These are phyloP conservation scores for Vollenhovia emeryi DNA, from an alignment of 1,140 invertebrate species.

Conservation along the genomic window DNA sequence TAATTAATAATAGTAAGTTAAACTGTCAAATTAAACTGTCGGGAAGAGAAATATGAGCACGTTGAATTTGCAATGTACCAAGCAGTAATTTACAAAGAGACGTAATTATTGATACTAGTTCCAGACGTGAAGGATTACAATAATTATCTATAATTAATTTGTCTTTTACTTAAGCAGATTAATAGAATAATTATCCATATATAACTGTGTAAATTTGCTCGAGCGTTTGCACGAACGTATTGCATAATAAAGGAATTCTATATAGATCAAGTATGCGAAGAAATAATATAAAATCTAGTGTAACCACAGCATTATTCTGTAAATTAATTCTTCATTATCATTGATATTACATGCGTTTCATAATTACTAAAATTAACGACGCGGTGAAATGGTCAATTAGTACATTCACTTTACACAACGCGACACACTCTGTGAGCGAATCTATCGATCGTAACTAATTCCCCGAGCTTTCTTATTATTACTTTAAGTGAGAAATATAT, in stretches of 20 bases:
- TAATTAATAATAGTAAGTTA: not conserved
- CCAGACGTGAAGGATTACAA: not conserved
- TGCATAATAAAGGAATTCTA: not conserved
- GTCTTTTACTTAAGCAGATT: not conserved
- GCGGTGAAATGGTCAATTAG: not conserved
- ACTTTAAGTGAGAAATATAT: not conserved
- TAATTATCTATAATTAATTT: not conserved
- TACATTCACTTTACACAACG: not conserved
- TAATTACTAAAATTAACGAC: slow-evolving; percentile 10
- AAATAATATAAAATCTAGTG: slow-evolving; percentile 2
- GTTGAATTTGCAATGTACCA: not conserved
- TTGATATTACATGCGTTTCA: not conserved
- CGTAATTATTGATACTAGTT: not conserved
- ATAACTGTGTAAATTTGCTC: not conserved
- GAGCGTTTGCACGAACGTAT: slow-evolving; percentile 1
- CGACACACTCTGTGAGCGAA: not conserved
- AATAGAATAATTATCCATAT: slow-evolving; percentile 7
- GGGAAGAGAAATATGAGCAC: not conserved
- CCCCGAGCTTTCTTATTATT: not conserved
- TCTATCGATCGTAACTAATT: not conserved
- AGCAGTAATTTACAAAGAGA: not conserved
- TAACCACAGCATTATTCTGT: not conserved
- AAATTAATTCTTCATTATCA: slow-evolving; percentile 18
- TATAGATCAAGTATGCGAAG: not conserved
- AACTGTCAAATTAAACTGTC: not conserved